Conservation (phyloP, 2,888 invertebrate species). For the Ernsta delagoae region DNA sequence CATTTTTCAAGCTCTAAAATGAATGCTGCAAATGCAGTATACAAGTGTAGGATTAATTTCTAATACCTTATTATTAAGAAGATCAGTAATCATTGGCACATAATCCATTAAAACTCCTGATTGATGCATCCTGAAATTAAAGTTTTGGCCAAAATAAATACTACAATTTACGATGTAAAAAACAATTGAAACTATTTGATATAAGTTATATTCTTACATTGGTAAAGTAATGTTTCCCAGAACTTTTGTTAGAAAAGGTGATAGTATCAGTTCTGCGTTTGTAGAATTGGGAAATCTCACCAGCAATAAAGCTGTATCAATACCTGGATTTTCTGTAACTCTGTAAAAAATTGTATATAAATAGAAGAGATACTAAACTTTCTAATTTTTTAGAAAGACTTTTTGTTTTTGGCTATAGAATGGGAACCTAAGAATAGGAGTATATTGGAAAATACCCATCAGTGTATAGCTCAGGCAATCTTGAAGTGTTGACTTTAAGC, state of each 20-base stretch:
- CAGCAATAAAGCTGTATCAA: conserved; percentile 81
- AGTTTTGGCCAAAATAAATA: conserved; percentile 2
- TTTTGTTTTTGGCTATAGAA: neutral
- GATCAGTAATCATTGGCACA: conserved; percentile 81
- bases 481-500: conserved; percentile 86
- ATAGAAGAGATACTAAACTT: too few relatives aligned
- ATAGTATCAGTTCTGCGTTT: conserved; percentile 78
- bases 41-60: too few relatives aligned
- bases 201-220: conserved; percentile 57
- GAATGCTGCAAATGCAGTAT: too few relatives aligned
- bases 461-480: conserved; percentile 84
- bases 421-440: neutral
- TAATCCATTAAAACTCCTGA: conserved; percentile 84
- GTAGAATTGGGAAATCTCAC: conserved; percentile 84
- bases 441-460: conserved; percentile 63
- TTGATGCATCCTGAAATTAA: conserved; percentile 75
- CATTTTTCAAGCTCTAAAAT: too few relatives aligned
- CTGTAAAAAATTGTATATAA: conserved; percentile 51
- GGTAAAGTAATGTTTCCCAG: conserved; percentile 76
- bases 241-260: conserved; percentile 74
- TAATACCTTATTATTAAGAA: conserved; percentile 79
- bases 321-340: conserved; percentile 68
- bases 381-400: too few relatives aligned
- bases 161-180: neutral
- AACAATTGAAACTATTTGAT: conserved; percentile 35